Base-by-base conservation (phyloP, 64 coral and sea anemone species). In the Montipora capricornis region DNA sequence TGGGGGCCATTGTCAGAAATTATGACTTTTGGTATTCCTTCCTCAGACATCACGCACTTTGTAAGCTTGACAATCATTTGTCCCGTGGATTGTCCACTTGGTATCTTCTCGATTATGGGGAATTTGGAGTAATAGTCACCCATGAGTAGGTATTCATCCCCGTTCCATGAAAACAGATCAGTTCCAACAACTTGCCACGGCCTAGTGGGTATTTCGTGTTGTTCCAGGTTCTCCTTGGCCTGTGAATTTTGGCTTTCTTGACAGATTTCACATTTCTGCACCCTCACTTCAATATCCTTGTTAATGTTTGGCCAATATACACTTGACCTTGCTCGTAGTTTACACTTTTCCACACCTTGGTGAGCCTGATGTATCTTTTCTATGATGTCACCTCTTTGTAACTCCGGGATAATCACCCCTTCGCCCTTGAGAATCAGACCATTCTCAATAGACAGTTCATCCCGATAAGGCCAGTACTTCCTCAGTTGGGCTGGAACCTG, bases 1-100 rank as follows among this genome's bases (percentile, higher is more conserved):
- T 76, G 73, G 64, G 88, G 76, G 14, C 66, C 84, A 87, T 87
- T 64, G 68, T 87, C 84, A 64, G 73, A 73, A 66, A 45, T 87
- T 66, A 16, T 37, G 37, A 37, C 37, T 37, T 37, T 0, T 37
- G 37, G 37, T 37, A 2, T 37, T 37, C 37, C 37, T 37, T 37
- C 37, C 37, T 37, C 37, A 37, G 64, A 73, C 64, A 87, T 22
- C 45, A 87, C 70, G 4, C n/a, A 50, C 49, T 87, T 74, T 37
- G 66, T 74, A 22, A 87, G 64, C 44, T 20, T 69, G 17, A 87
- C 84, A 48, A 87, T 45, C 19, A 44, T 87, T 87, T 87, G 44
- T n/a, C 84, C 71, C 8, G 68, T 50, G 68, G 67, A 50, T 22
- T 87, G 84, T 70, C 85, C 68, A 52, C 73, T 75, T 70, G 85